Percentiles rank a stretch among this genome's conserved stretches.
Conservation (phyloP, 2,113 vertebrate species). For the Ictalurus punctatus region DNA sequence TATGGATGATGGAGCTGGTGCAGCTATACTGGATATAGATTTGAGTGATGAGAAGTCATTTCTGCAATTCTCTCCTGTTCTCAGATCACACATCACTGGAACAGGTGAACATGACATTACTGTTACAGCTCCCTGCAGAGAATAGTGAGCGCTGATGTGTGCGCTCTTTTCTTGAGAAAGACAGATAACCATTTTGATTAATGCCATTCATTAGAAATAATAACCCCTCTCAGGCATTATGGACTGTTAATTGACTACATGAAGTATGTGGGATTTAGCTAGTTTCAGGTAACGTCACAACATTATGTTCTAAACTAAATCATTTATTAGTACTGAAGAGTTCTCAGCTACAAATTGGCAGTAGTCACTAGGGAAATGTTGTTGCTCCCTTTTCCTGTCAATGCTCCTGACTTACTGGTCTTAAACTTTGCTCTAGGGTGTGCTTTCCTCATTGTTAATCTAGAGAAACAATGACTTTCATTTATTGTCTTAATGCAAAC, state of each 20-base stretch:
- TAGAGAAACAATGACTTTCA: slow-evolving; percentile 64
- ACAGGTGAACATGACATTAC: slow-evolving; percentile 39
- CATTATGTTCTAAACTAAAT: slow-evolving; percentile 66
- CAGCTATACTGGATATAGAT: slow-evolving; percentile 8
- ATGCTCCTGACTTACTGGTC: slow-evolving; percentile 63
- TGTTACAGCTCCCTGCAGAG: slow-evolving; percentile 34
- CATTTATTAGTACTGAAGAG: slow-evolving; percentile 53
- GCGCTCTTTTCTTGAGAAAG: slow-evolving; percentile 23
- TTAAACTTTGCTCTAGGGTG: slow-evolving; percentile 56
- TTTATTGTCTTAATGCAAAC: slow-evolving; percentile 64
- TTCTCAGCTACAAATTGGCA: slow-evolving; percentile 58
- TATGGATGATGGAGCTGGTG: neutral
- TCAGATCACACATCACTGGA: slow-evolving; percentile 24
- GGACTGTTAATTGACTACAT: slow-evolving; percentile 53
- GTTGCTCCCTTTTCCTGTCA: slow-evolving; percentile 48
- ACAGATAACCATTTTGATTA: slow-evolving; percentile 55
- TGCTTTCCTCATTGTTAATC: slow-evolving; percentile 64
- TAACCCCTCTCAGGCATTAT: slow-evolving; percentile 59
- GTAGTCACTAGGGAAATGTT: slow-evolving; percentile 52
- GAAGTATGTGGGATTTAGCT: slow-evolving; percentile 58
- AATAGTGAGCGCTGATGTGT: slow-evolving; percentile 23
- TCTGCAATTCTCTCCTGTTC: slow-evolving; percentile 3
- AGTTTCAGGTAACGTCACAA: slow-evolving; percentile 61
- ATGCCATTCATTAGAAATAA: slow-evolving; percentile 61
- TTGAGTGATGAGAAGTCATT: slow-evolving; percentile 47